Evolutionary conservation across 2,888 invertebrate genomes (phyloP).

Genomic region (Drosophila greeni): DNA sequence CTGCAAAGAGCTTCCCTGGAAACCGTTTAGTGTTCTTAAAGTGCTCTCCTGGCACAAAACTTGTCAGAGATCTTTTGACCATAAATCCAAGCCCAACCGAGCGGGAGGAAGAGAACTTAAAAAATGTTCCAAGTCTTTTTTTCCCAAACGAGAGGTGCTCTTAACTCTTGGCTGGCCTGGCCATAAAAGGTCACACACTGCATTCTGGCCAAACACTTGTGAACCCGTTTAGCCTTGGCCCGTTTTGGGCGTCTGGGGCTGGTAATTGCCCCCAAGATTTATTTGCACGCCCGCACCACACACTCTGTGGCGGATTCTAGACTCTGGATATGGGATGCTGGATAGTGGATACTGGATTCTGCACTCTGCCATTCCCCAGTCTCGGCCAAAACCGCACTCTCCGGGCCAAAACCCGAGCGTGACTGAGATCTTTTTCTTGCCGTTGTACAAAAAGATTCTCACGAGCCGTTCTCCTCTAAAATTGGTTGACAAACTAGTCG

Average conservation of each 20-base stretch:
- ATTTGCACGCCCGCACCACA: conserved; percentile 68
- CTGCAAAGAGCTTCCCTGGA: conserved; percentile 23
- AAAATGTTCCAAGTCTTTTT: conserved; percentile 34
- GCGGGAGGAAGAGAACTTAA: conserved; percentile 30
- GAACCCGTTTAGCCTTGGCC: conserved; percentile 56
- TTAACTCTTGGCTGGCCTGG: conserved; percentile 18
- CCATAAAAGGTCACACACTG: conserved; percentile 47
- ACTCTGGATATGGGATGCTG: conserved; percentile 1
- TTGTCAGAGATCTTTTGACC: conserved; percentile 43
- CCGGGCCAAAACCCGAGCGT: conserved; percentile 65
- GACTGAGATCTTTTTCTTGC: conserved; percentile 63
- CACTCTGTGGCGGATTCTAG: conserved; percentile 2
- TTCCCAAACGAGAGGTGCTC: conserved; percentile 11
- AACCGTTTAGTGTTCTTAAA: conserved; percentile 41
- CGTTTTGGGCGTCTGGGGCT: conserved; percentile 43
- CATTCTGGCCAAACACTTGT: conserved; percentile 46
- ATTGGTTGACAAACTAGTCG: conserved; percentile 70
- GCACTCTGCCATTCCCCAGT: conserved; percentile 30
- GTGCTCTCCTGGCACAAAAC: conserved; percentile 44
- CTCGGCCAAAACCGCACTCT: conserved; percentile 41
- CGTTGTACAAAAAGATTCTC: conserved; percentile 58
- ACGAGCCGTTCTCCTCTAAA: conserved; percentile 62
- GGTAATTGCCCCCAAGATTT: conserved; percentile 68
- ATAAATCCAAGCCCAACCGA: conserved; percentile 38
- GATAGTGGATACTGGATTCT: conserved; percentile 3